A percentile compares a stretch with the other conserved stretches of the same genome.
These are phyloP conservation scores for Heliconius hewitsoni DNA, from an alignment of 1,140 invertebrate species.

Conservation along the genomic window DNA sequence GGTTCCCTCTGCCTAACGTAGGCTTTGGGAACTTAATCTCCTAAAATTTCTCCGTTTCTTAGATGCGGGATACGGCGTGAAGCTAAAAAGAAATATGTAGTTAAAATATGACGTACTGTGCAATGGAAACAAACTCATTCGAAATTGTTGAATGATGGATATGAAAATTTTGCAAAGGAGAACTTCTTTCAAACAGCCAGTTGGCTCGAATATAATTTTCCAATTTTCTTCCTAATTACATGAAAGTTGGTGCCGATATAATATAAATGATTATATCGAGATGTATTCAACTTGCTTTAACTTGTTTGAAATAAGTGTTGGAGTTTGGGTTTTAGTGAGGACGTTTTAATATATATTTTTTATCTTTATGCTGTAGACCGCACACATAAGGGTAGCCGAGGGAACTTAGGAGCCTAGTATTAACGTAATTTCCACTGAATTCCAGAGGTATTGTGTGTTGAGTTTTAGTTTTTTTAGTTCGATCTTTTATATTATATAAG, in stretches of 20 bases:
- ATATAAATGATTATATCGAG: slow-evolving; percentile 23
- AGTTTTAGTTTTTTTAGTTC: too few species aligned
- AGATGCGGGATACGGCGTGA: background rate
- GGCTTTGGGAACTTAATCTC: too few species aligned
- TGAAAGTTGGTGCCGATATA: slow-evolving; percentile 13
- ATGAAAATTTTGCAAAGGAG: slow-evolving; percentile 29
- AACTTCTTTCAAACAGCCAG: slow-evolving; percentile 21
- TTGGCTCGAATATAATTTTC: slow-evolving; percentile 28
- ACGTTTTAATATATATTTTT: too few species aligned
- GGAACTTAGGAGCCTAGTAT: too few species aligned
- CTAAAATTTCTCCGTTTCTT: too few species aligned
- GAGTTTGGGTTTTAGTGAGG: background rate
- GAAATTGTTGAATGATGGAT: slow-evolving; percentile 30
- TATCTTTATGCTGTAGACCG: too few species aligned
- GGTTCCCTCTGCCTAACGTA: too few species aligned
- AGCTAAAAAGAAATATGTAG: background rate
- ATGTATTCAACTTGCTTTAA: slow-evolving; percentile 1
- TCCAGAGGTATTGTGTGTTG: too few species aligned
- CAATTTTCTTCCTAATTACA: slow-evolving; percentile 26
- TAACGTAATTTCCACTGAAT: too few species aligned
- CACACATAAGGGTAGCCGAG: too few species aligned
- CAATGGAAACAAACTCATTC: slow-evolving; percentile 16
- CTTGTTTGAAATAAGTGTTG: background rate
- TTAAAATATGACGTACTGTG: background rate
- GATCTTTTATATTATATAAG: too few species aligned